Evolutionary conservation across 1,140 invertebrate species (phyloP).

Genomic region (Zaprionus inermis): DNA sequence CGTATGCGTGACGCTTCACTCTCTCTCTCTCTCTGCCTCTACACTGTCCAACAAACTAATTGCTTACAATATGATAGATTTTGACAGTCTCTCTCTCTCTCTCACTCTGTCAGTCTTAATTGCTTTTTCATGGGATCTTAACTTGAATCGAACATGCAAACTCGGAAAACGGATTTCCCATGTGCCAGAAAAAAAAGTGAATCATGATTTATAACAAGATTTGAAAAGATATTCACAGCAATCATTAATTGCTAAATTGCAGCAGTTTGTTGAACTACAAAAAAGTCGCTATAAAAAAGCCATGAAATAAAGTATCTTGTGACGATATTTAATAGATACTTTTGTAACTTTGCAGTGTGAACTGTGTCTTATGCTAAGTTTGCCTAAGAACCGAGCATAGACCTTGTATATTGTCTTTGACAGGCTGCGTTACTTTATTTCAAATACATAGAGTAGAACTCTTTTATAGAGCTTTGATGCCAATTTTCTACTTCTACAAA

Average conservation of each 20-base stretch:
- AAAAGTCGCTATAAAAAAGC: background rate
- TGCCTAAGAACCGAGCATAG: background rate
- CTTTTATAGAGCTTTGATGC: too few species aligned
- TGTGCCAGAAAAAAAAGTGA: slow-evolving; percentile 33
- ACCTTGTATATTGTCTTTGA: too few species aligned
- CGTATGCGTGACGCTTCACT: slow-evolving; percentile 63
- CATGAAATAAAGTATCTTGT: background rate
- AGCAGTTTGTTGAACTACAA: background rate
- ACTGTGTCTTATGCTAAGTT: background rate
- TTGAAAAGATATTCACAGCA: slow-evolving; percentile 5
- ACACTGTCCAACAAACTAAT: slow-evolving; percentile 50
- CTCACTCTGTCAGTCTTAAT: background rate
- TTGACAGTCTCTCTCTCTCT: background rate
- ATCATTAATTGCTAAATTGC: background rate
- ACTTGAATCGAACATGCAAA: slow-evolving; percentile 7
- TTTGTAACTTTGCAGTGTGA: background rate
- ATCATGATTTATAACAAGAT: background rate
- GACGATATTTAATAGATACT: background rate
- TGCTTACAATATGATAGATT: slow-evolving; percentile 4
- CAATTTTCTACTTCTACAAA: too few species aligned
- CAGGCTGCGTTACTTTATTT: too few species aligned
- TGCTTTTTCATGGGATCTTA: background rate
- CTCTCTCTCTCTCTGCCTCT: slow-evolving; percentile 2
- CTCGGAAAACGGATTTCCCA: slow-evolving; percentile 17
- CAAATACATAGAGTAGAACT: too few species aligned